Percentiles rank a stretch among this genome's conserved stretches.
These are phyloP conservation scores for Coenonympha arcania DNA, from an alignment of 2,888 invertebrate genomes.

Conservation along the genomic window DNA sequence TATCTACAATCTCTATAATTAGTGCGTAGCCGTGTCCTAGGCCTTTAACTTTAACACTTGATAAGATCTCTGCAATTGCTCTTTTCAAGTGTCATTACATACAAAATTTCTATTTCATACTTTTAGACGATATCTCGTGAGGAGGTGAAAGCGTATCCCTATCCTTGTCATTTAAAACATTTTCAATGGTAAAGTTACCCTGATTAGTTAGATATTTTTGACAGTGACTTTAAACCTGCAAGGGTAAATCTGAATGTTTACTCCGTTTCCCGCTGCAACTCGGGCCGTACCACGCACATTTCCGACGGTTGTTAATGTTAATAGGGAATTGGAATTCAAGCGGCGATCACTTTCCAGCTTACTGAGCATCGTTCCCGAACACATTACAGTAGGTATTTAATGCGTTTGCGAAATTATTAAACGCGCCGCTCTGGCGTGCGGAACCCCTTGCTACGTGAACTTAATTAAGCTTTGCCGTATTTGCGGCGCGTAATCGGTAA, in stretches of 20 bases:
- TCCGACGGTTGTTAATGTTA: slow-evolving; percentile 51
- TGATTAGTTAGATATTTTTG: neutral
- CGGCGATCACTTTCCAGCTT: slow-evolving; percentile 54
- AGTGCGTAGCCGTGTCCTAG: no score
- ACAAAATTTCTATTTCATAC: no score
- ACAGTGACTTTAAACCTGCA: neutral
- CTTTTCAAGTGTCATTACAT: no score
- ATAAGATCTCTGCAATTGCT: no score
- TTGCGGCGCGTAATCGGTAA: neutral
- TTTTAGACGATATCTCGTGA: no score
- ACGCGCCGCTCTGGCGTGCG: neutral
- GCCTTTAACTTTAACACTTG: no score
- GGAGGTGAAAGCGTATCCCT: no score
- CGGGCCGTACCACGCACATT: slow-evolving; percentile 26
- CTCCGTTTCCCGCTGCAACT: neutral
- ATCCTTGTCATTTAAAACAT: no score
- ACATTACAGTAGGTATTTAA: slow-evolving; percentile 29
- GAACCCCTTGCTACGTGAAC: neutral
- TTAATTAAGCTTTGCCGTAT: neutral
- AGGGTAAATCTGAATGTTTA: no score
- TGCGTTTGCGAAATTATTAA: slow-evolving; percentile 10
- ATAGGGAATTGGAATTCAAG: slow-evolving; percentile 56
- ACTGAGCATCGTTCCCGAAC: slow-evolving; percentile 50
- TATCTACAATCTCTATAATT: no score
- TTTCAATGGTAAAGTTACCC: no score